Conservation (phyloP, 2,888 invertebrate genomes). For the Patella depressa region DNA sequence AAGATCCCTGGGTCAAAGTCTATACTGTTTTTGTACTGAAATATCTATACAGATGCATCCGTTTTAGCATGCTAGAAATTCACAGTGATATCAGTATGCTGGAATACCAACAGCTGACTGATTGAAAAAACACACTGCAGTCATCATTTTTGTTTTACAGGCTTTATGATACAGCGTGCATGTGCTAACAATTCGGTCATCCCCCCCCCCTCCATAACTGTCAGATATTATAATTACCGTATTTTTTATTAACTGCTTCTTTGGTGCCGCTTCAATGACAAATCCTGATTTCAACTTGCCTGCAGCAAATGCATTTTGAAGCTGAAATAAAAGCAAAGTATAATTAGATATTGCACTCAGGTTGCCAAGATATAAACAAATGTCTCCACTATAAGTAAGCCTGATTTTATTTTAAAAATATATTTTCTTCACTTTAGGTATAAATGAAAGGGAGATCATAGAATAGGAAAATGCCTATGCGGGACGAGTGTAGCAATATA, state of each 20-base stretch:
- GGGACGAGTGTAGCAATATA: too few relatives aligned
- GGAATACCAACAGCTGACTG: too few relatives aligned
- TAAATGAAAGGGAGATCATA: background rate
- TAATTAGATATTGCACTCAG: background rate
- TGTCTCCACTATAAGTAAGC: too few relatives aligned
- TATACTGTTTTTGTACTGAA: background rate
- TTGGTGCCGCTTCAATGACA: conserved; percentile 76
- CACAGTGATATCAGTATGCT: too few relatives aligned
- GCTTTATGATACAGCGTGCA: too few relatives aligned
- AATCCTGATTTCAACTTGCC: conserved; percentile 90
- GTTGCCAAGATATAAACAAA: too few relatives aligned
- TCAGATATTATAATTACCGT: conserved; percentile 75
- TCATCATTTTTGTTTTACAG: too few relatives aligned
- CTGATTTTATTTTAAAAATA: background rate
- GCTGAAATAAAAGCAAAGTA: conserved; percentile 73
- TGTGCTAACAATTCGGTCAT: background rate
- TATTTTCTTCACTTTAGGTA: background rate
- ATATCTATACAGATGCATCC: too few relatives aligned
- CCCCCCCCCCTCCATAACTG: background rate
- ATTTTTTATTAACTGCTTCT: conserved; percentile 80
- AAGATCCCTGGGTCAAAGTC: too few relatives aligned
- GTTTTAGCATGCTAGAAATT: too few relatives aligned
- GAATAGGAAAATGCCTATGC: too few relatives aligned
- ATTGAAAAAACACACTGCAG: too few relatives aligned
- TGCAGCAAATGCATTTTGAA: conserved; percentile 90